A percentile compares a stretch with the other conserved stretches of the same genome.
These are phyloP conservation scores for Mormyrus hasselquistii DNA, from an alignment of 2,797 vertebrate species.

Conservation along the genomic window DNA sequence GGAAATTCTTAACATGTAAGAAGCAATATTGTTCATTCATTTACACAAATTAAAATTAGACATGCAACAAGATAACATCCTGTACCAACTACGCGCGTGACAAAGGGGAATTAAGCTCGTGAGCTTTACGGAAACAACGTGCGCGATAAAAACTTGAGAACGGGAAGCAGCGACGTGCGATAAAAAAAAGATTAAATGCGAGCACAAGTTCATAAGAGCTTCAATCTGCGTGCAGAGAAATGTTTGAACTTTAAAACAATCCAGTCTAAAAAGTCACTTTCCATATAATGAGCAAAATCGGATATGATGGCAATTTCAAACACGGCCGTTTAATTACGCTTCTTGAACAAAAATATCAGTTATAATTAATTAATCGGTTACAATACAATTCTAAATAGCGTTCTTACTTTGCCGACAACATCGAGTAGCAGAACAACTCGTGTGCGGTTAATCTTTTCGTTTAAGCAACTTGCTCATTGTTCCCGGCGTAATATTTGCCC, in stretches of 20 bases:
- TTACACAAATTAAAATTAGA: slow-evolving; percentile 3
- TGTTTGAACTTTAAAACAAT: background rate
- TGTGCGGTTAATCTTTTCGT: background rate
- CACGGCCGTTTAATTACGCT: background rate
- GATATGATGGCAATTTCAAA: background rate
- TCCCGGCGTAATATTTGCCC: slow-evolving; percentile 9
- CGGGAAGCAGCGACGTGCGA: background rate
- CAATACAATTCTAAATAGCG: background rate
- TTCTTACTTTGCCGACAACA: background rate
- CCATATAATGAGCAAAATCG: background rate
- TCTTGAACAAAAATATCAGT: background rate
- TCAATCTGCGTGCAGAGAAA: background rate
- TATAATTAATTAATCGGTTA: background rate
- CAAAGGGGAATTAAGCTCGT: background rate
- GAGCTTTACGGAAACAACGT: background rate
- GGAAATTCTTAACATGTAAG: background rate
- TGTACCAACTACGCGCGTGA: background rate
- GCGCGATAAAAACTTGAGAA: background rate
- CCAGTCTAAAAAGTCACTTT: background rate
- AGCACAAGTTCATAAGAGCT: background rate
- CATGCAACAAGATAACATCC: slow-evolving; percentile 9
- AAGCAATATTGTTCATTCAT: background rate
- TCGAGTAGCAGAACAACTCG: background rate
- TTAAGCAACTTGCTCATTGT: slow-evolving; percentile 7
- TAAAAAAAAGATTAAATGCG: background rate